Evolutionary conservation across 2,888 invertebrate genomes (phyloP), one percentile per base, ranked within the genome.

Genomic region (Orthosia gothica): DNA sequence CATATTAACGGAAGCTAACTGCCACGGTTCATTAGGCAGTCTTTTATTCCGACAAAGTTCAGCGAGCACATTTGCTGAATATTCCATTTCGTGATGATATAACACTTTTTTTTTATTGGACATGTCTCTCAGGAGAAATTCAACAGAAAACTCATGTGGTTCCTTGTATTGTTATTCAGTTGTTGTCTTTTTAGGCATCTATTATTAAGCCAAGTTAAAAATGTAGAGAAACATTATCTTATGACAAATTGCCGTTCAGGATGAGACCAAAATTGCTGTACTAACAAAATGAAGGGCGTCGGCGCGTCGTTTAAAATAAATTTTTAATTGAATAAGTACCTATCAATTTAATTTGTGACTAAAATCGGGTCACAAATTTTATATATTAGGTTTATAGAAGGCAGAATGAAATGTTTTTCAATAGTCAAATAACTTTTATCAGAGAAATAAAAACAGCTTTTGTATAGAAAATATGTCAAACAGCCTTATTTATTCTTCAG

Each of bases 221-320:
- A 71, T 67, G 58, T 81, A 67, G 50, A 13, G n/a, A 45, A 66
- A 23, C 55, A 69, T 68, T 68, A 62, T 45, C n/a, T 58, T 20
- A 40, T 76, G 76, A 79, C 45, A 55, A 76, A 70, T 63, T 54
- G 32, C 18, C 23, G 26, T 70, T 45, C 23, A 59, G 16, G 40
- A 57, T 49, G 45, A 65, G 57, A 63, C 50, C 20, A 45, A 57
- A 58, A 65, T 64, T 50, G 54, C n/a, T 26, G 26, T 63, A 64
- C 49, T 58, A 63, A 32, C 50, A 55, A 49, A 76, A 57, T 18
- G 3, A 5, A 70, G 32, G 57, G 23, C 7, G 47, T 50, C 49
- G 45, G 32, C 32, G 40, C 23, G 50, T n/a, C 59, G 11, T 45
- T 81, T 67, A 57, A 74, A 82, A 82, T 71, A 74, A 74, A 79